Base-by-base conservation (phyloP, 2,797 vertebrate species). In the Sparus aurata region DNA sequence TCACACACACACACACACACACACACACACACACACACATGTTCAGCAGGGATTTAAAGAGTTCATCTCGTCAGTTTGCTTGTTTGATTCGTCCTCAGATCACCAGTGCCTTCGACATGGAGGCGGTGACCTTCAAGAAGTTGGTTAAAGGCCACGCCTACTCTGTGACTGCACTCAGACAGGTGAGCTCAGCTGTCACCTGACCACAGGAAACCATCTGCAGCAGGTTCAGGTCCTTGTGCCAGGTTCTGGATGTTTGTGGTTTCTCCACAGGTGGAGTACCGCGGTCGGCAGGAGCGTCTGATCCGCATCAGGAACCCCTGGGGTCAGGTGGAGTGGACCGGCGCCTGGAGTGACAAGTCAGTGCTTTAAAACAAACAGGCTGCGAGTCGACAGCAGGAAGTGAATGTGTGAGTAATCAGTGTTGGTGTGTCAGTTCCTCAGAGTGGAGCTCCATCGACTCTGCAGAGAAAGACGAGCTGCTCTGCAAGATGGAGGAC, bases 321-420 rank as follows among this genome's bases (percentile, higher is more conserved):
- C 55, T 99, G 98, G 97, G 97, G 97, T 27, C 95, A 97, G 80
- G 93, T 97, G 84, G 97, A 99, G 80, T 98, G 98, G 98, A 98
- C 96, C 0, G 98, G 98, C 79, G 96, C 97, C 63, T 99, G 98
- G 97, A 98, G 97, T 1, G 98, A 99, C 82, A 94, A 93, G 97
- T 98, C 58, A 87, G 96, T 65, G 15, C 25, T 23, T 12, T 34
- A 43, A 43, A 43, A 46, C 15, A 18, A 27, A 18, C 43, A 12
- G 46, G 7, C 1, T 49, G 46, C 18, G 8, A n/a, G 20, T 57
- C 30, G 7, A 7, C 6, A 34, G 30, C 5, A 34, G 30, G 30
- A 34, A 1, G 13, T 58, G 38, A 22, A 2, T 38, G 3, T 15
- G 5, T 50, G 47, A 20, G 11, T 9, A 15, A 46, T 46, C 15